Percentiles rank a stretch among this genome's conserved stretches.
phyloP scores from a whole-genome alignment of 2,797 vertebrate species.

The Propithecus perrieri region DNA sequence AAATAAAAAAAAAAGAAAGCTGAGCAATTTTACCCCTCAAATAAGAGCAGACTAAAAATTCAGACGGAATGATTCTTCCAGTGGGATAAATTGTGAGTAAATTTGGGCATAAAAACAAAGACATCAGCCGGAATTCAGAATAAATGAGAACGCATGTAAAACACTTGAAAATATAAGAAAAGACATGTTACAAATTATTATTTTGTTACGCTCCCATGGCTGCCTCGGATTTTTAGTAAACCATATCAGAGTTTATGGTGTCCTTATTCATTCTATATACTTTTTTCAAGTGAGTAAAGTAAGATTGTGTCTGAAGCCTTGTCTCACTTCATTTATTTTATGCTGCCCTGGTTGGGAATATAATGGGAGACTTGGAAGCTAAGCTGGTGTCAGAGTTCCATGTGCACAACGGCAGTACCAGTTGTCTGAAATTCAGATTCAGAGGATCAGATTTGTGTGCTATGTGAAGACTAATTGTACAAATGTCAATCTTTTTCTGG shows the following conservation, averaged over 20 bases:
- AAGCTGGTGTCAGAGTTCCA: slow-evolving; percentile 26
- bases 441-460: slow-evolving; percentile 23
- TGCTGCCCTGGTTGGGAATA: neutral
- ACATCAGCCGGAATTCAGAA: neutral
- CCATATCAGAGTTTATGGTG: neutral
- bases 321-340: neutral
- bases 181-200: neutral
- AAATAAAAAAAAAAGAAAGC: neutral
- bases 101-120: neutral
- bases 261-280: neutral
- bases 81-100: neutral
- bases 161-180: slow-evolving; percentile 21
- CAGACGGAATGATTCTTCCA: neutral
- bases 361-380: neutral
- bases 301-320: slow-evolving; percentile 3
- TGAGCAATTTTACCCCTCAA: neutral
- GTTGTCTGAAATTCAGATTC: slow-evolving; percentile 67
- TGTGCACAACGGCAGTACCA: neutral
- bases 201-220: neutral
- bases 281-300: neutral
- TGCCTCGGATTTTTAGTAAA: neutral
- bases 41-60: neutral
- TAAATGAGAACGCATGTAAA: neutral
- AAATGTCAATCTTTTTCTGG: slow-evolving; percentile 69
- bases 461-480: slow-evolving; percentile 63